Evolutionary conservation across 2,888 invertebrate species (phyloP).

Genomic region (Caenorhabditis sinica): DNA sequence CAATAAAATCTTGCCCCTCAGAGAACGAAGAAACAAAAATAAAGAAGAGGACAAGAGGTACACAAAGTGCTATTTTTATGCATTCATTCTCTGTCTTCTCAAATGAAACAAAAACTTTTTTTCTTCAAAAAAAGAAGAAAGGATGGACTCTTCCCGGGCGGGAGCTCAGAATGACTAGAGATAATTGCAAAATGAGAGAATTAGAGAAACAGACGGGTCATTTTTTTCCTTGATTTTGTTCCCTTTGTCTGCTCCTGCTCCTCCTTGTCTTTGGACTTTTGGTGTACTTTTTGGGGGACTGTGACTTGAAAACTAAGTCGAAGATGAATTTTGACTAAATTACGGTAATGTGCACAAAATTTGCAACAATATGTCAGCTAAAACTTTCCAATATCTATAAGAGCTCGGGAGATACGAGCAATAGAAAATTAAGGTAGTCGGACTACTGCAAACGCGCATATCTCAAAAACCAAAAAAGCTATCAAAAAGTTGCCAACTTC

Average conservation of each 20-base stretch:
- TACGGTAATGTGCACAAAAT: too few species aligned
- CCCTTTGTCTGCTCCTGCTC: slow-evolving; percentile 13
- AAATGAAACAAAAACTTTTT: slow-evolving; percentile 27
- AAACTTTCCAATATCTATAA: too few species aligned
- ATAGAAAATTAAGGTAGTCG: not conserved
- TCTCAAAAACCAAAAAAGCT: not conserved
- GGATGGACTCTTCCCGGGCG: slow-evolving; percentile 27
- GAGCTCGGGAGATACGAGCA: too few species aligned
- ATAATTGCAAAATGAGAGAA: slow-evolving; percentile 16
- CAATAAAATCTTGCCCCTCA: too few species aligned
- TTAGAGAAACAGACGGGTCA: slow-evolving; percentile 20
- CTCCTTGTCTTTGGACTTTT: slow-evolving; percentile 10
- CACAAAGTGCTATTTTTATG: slow-evolving; percentile 41
- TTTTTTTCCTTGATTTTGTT: not conserved
- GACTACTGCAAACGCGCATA: not conserved
- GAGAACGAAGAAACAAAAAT: not conserved
- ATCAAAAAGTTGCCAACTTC: not conserved
- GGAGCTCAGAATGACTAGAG: slow-evolving; percentile 8
- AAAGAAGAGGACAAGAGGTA: slow-evolving; percentile 14
- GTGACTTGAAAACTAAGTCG: not conserved
- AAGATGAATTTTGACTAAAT: not conserved
- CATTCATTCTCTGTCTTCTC: slow-evolving; percentile 7
- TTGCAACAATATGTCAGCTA: too few species aligned
- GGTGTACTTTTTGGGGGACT: not conserved
- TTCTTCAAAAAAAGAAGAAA: slow-evolving; percentile 18